Base-by-base conservation (phyloP, 2,113 vertebrate species). In the Talpa occidentalis region DNA sequence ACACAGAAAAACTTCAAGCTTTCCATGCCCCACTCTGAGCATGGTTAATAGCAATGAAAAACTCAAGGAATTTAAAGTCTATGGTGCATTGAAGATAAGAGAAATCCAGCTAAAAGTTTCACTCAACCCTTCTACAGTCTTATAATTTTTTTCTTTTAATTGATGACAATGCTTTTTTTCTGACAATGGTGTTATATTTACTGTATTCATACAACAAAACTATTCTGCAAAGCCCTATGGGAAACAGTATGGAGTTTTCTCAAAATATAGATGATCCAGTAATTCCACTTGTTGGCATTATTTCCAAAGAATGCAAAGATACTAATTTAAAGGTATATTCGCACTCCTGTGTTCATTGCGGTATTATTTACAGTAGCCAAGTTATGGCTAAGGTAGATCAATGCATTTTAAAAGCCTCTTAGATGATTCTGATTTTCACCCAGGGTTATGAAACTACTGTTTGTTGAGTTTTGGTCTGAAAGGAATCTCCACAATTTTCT, bases 31-130 rank as follows among this genome's bases (percentile, higher is more conserved):
- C 2, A 35, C 35, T 62, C 10, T 54, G 74, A 81, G 35, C 35
- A 76, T 35, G 81, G 15, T 7, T 56, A 93, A 77, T 6, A 76
- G 19, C 56, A 77, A 37, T 32, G 81, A 35, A 85, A 95, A 95
- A 83, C n/a, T n/a, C 5, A 52, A 54, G 11, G 15, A 56, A 93
- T 56, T 93, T 81, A 60, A 62, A 74, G 74, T 32, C 44, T 84
- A 7, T 93, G 19, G 6, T 86, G 6, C 24, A 42, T 59, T 69
- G 17, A 42, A 84, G 64, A 66, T 89, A 52, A 78, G 66, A 88
- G n/a, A 10, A 66, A 67, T 40, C 14, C 19, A 10, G 67, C n/a
- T 87, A 80, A 87, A 67, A 35, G 35, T 66, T 80, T 59, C 54
- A 44, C 49, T 91, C n/a, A 70, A 52, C 15, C 32, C 15, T 6